Evolutionary conservation across 2,888 invertebrate species (phyloP), one percentile per base, ranked within the genome.

Genomic region (Cephonodes hylas): DNA sequence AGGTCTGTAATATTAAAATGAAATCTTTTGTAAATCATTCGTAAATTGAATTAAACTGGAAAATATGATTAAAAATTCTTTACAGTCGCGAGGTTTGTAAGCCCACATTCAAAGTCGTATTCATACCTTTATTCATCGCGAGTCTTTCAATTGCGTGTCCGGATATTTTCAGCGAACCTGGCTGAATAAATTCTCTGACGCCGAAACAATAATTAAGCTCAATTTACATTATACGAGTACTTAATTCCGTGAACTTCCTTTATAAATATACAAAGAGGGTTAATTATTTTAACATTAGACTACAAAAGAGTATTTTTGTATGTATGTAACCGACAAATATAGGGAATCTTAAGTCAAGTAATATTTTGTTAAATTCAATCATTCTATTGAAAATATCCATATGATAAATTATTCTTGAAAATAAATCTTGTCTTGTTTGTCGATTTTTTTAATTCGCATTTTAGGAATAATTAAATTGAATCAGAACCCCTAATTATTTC

Each of bases 81-180:
- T 10, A 53, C 20, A 18, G 44, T 18, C 44, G 15, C n/a, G 31
- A 27, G 8, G 15, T 53, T 31, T 53, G 31, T 53, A 46, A 25
- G 23, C 15, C 31, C 31, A 4, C 23, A 46, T 46, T 46, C 23
- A 46, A 25, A 23, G 10, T n/a, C 25, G 0, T 31, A 31, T 18
- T 31, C 31, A 31, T 53, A 31, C 10, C 7, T 31, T 53, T 53
- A 53, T 53, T 53, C 53, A 53, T 27, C 31, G 31, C 53, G 18
- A 31, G 31, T 3, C 53, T 53, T 31, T 53, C 53, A 18, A 53
- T 53, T 27, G 53, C 53, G 53, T 53, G 53, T 31, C 53, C 53
- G 27, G 53, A 31, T 53, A 53, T 53, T 53, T 44, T 31, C 27
- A 31, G 53, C 31, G 18, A 53, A 25, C 27, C 31, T 27, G 15